A percentile compares a stretch with the other conserved stretches of the same genome.
Conservation (phyloP, 2,113 vertebrate species). For the Thryonomys swinderianus region DNA sequence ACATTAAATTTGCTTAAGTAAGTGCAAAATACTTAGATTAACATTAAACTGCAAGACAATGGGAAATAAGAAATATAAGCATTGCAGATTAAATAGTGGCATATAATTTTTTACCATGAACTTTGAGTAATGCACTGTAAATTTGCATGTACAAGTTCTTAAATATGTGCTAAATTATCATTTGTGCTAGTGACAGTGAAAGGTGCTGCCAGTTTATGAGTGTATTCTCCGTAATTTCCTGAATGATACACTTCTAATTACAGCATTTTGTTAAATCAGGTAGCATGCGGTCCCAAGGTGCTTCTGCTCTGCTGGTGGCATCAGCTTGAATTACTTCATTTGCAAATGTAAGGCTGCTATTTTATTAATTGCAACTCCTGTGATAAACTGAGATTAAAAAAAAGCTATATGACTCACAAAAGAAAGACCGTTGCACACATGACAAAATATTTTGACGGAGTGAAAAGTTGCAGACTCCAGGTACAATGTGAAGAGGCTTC, state of each 20-base stretch:
- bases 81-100: slow-evolving; percentile 1
- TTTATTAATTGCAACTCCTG: slow-evolving; percentile 65
- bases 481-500: slow-evolving; percentile 10
- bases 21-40: neutral
- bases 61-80: slow-evolving; percentile 23
- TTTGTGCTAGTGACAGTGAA: slow-evolving; percentile 52
- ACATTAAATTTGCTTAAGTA: neutral
- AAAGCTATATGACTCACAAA: slow-evolving; percentile 34
- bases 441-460: slow-evolving; percentile 59
- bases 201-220: neutral
- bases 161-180: slow-evolving; percentile 59
- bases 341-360: neutral
- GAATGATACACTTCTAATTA: slow-evolving; percentile 58
- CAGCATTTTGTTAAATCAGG: slow-evolving; percentile 52
- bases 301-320: neutral
- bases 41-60: neutral
- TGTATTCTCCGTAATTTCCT: slow-evolving; percentile 52
- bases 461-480: slow-evolving; percentile 6
- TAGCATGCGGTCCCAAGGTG: neutral
- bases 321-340: slow-evolving; percentile 54
- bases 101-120: neutral
- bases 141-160: slow-evolving; percentile 55
- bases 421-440: slow-evolving; percentile 7
- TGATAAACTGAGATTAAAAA: slow-evolving; percentile 16
- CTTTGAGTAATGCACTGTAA: slow-evolving; percentile 51